Conservation (phyloP, 2,797 vertebrate species). For the Danio tinwini region DNA sequence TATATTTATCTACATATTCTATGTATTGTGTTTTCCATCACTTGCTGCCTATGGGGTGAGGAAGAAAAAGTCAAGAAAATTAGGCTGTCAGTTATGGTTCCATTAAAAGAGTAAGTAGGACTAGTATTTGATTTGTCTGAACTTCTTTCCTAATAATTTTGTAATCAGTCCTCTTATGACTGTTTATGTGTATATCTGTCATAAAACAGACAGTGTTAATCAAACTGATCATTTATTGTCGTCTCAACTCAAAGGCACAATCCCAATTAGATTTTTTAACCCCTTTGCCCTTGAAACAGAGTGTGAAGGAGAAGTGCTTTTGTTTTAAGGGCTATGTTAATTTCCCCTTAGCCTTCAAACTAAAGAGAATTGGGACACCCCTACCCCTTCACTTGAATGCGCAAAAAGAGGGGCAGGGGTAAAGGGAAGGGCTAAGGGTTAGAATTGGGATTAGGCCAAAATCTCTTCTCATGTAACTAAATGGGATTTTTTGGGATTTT, state of each 20-base stretch:
- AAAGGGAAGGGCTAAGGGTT: too few species aligned
- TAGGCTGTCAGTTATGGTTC: slow-evolving; percentile 33
- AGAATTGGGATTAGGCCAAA: background rate
- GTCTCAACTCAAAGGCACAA: background rate
- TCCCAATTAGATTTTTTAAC: too few species aligned
- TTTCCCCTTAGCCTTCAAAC: too few species aligned
- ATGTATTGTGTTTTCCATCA: slow-evolving; percentile 16
- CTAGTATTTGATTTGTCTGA: slow-evolving; percentile 53
- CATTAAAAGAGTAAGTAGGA: slow-evolving; percentile 42
- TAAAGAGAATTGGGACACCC: too few species aligned
- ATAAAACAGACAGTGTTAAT: slow-evolving; percentile 18
- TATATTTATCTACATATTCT: too few species aligned
- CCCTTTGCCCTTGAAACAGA: too few species aligned
- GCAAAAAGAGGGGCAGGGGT: too few species aligned
- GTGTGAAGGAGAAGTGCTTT: too few species aligned
- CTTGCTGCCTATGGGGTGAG: background rate
- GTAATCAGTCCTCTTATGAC: slow-evolving; percentile 28
- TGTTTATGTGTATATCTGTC: slow-evolving; percentile 17
- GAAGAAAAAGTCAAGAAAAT: background rate
- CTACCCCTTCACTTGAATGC: too few species aligned
- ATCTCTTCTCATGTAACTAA: background rate
- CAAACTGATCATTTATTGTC: background rate
- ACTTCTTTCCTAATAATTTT: slow-evolving; percentile 45
- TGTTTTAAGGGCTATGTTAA: too few species aligned
- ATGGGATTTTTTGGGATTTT: background rate